A percentile compares a stretch with the other conserved stretches of the same genome.
Evolutionary conservation across 2,113 vertebrate genomes (phyloP).

Genomic region (Mugil cephalus): DNA sequence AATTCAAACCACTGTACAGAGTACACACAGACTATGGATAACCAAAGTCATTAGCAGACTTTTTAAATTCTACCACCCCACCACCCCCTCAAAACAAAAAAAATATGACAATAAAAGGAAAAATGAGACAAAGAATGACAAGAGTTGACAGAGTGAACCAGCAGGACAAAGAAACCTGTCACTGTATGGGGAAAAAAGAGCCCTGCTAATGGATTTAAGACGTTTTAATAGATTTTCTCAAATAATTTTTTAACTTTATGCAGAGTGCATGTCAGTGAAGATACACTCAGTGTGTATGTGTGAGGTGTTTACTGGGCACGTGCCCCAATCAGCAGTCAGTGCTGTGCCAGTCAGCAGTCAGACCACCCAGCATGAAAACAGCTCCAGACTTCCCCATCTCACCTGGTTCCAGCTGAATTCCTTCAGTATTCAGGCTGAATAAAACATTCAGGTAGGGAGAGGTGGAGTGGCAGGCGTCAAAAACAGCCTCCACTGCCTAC

Average conservation of each 20-base stretch:
- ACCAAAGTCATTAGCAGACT: too few relatives aligned
- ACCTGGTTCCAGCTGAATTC: constrained; percentile 43
- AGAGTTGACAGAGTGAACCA: not conserved
- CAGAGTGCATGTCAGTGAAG: not conserved
- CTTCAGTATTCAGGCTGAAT: constrained; percentile 36
- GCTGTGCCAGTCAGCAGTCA: constrained; percentile 30
- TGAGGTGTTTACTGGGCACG: constrained; percentile 13
- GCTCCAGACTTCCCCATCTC: constrained; percentile 39
- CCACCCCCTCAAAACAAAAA: constrained; percentile 4
- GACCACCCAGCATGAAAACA: constrained; percentile 35
- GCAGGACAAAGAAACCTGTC: constrained; percentile 24
- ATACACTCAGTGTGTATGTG: constrained; percentile 7
- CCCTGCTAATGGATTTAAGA: constrained; percentile 17
- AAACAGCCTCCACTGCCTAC: not conserved
- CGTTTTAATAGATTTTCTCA: constrained; percentile 4
- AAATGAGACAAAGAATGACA: constrained; percentile 16
- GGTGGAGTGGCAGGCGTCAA: constrained; percentile 41
- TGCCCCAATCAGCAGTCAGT: constrained; percentile 29
- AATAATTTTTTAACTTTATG: constrained; percentile 4
- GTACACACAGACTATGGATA: too few relatives aligned
- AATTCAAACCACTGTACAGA: not conserved
- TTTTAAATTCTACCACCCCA: not conserved
- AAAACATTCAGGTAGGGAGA: constrained; percentile 36
- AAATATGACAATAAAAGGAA: not conserved
- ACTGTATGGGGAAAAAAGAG: not conserved